Evolutionary conservation across 2,888 invertebrate species (phyloP), one percentile per base, ranked within the genome.

Genomic region (Helicoverpa assulta): DNA sequence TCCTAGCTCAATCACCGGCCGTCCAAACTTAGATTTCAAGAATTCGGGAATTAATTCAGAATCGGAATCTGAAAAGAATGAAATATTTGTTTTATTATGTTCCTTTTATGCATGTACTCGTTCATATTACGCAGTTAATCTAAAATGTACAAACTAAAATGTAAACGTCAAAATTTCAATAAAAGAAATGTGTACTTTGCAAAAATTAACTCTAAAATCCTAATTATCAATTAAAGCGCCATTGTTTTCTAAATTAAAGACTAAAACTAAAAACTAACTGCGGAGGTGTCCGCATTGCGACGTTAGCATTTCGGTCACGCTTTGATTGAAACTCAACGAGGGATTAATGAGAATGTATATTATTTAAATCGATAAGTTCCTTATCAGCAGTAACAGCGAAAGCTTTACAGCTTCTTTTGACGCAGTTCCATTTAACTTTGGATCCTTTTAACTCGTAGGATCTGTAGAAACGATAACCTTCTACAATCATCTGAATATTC

Each of bases 1-100:
- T 0, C 90, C 90, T 0, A 91, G 80, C 61, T 90, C 90, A 18
- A 92, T 88, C 0, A 89, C 92, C 0, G 92, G 92, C 19, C 82
- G 87, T 1, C 92, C 92, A 18, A 76, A 86, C 43, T 82, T 86
- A 2, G 91, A 88, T 59, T 82, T 84, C 16, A 86, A 68, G 59
- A 88, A 90, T 5, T 84, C 65, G 2, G 85, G 82, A 12, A 81
- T 71, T 52, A 77, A n/a, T 51, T 83, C 83, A 69, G 72, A 57
- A 76, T 66, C 52, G 16, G 43, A 43, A 79, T 33, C 73, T 73
- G 59, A 16, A 71, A 74, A 33, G 8, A 43, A 43, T 33, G 6
- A 33, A 1, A 33, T 33, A 7, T 33, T 6, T 33, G 33, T 8
- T 33, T 33, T 33, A 33, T 33, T 33, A 0, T 33, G 33, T 33